Conservation (phyloP, 2,888 invertebrate species). For the Leucophenga maculata region DNA sequence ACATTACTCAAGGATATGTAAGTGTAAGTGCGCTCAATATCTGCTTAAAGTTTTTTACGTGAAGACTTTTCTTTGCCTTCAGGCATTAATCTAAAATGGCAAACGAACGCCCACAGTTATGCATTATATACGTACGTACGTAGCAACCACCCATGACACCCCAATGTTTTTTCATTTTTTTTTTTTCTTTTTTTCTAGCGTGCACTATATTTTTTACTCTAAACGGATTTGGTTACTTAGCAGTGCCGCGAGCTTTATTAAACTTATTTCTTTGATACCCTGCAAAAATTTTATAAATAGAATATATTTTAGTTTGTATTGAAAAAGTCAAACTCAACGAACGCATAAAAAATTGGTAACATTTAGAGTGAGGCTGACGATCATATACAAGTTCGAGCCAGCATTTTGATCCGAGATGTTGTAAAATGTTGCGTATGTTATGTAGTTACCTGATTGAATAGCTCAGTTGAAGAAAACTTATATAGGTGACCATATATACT, state of each 20-base stretch:
- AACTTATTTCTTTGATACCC: slow-evolving; percentile 49
- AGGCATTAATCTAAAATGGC: slow-evolving; percentile 61
- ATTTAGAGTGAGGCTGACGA: too few species aligned
- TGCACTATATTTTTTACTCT: slow-evolving; percentile 42
- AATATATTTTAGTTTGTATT: too few species aligned
- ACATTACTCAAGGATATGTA: slow-evolving; percentile 62
- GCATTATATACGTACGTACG: slow-evolving; percentile 22
- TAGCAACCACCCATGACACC: slow-evolving; percentile 38
- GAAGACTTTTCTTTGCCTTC: slow-evolving; percentile 38
- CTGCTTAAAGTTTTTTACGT: not conserved
- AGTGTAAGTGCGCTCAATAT: slow-evolving; percentile 18
- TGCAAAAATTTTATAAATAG: too few species aligned
- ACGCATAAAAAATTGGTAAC: too few species aligned
- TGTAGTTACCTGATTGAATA: too few species aligned
- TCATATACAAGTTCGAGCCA: too few species aligned
- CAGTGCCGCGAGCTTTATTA: slow-evolving; percentile 60
- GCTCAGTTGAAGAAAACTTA: too few species aligned
- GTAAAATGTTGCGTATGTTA: too few species aligned
- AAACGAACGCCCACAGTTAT: slow-evolving; percentile 45
- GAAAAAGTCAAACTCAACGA: too few species aligned
- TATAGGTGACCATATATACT: too few species aligned
- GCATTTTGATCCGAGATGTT: too few species aligned
- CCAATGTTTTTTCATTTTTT: slow-evolving; percentile 61
- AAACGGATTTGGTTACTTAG: slow-evolving; percentile 70
- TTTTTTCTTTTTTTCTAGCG: slow-evolving; percentile 47